Evolutionary conservation across 2,888 invertebrate species (phyloP), one percentile per base, ranked within the genome.

Genomic region (Diarsia dahlii): DNA sequence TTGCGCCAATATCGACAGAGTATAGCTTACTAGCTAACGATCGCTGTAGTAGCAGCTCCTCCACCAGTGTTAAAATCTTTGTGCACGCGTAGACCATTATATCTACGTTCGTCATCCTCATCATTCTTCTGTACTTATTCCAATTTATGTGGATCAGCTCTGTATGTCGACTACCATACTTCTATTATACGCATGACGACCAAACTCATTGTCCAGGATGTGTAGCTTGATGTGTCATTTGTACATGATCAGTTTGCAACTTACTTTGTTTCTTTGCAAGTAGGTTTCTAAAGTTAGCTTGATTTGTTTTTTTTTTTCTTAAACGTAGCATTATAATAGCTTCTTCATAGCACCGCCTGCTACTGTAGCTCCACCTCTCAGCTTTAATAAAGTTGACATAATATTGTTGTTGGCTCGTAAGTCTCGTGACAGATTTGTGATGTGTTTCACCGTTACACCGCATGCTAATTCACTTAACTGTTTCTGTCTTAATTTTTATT

Each of bases 361-460:
- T 0, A 46, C 63, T 85, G 82, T 76, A 65, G 45, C 63, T 62
- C 50, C 68, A 66, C 72, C 77, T 66, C 71, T 63, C 78, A 81
- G 84, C 82, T 54, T 80, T 70, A 88, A 88, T 91, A 89, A 87
- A 90, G 87, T 90, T 90, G 89, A 89, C 90, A 91, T 92, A 91
- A 93, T 92, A 88, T 89, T 87, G 89, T 88, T 86, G 89, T 90
- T 89, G 28, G 23, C 68, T 90, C 89, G 89, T 66, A 56, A 78
- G 73, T 28, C 65, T 88, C 89, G 82, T 89, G 91, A 91, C 90
- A 89, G 90, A 91, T 91, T 88, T 88, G 88, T 89, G 87, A 86
- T 83, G 80, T 82, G 83, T 77, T 74, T 81, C 74, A 80, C 92
- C 90, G 92, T 91, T 92, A 92, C 76, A 84, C 87, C 87, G 87